These are phyloP conservation scores for Cetonia aurata DNA, from an alignment of 2,888 invertebrate species.

Conservation along the genomic window DNA sequence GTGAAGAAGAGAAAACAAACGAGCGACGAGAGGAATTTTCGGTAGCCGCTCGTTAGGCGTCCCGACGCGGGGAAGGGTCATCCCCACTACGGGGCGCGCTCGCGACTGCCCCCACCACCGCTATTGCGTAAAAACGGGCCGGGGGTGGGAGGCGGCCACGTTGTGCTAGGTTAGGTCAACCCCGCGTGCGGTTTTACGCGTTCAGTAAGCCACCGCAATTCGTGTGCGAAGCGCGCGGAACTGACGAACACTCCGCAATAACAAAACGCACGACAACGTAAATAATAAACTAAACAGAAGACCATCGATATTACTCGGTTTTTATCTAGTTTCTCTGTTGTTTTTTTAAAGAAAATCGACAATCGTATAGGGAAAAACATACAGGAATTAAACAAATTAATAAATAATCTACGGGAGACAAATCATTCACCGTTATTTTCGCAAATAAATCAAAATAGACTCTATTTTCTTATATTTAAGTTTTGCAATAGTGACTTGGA, in stretches of 20 bases:
- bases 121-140: slow-evolving; percentile 51
- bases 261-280: not conserved
- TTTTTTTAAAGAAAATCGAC: no score
- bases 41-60: slow-evolving; percentile 47
- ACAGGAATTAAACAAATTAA: no score
- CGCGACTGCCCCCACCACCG: slow-evolving; percentile 52
- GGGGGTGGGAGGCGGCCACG: slow-evolving; percentile 61
- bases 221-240: slow-evolving; percentile 51
- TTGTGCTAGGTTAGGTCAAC: slow-evolving; percentile 66
- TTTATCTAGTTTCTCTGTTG: no score
- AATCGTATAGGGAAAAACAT: no score
- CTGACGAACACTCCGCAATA: not conserved
- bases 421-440: not conserved
- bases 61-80: slow-evolving; percentile 27
- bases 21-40: slow-evolving; percentile 16
- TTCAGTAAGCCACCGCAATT: slow-evolving; percentile 62
- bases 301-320: no score
- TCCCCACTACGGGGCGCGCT: slow-evolving; percentile 58
- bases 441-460: not conserved
- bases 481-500: not conserved
- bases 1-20: not conserved
- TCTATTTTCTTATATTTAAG: not conserved
- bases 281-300: no score
- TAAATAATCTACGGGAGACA: no score
- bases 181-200: slow-evolving; percentile 63